Percentiles rank a stretch among this genome's conserved stretches.
These are phyloP conservation scores for Hydra vulgaris DNA, from an alignment of 30 jellyfish, hydroid and myxozoan genomes.

Conservation along the genomic window DNA sequence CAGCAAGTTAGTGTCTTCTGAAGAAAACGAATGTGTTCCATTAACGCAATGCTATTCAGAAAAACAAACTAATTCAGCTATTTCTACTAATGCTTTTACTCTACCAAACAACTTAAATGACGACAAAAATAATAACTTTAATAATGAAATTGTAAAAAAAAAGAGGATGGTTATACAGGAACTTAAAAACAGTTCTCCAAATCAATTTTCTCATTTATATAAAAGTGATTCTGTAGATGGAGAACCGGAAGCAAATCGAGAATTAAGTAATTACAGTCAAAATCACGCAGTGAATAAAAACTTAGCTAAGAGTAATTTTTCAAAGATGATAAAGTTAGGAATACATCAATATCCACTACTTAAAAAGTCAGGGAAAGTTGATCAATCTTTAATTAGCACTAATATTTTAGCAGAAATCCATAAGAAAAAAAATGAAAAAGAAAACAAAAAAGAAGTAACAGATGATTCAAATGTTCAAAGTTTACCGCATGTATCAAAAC, in stretches of 20 bases:
- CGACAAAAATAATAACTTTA: background rate
- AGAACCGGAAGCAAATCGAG: background rate
- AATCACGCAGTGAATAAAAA: background rate
- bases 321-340: background rate
- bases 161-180: background rate
- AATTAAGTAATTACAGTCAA: background rate
- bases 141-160: background rate
- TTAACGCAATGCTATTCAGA: background rate
- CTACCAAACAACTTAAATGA: background rate
- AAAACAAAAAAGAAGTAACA: background rate
- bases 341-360: background rate
- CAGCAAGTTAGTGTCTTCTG: background rate
- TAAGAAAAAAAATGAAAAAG: background rate
- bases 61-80: background rate
- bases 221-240: background rate
- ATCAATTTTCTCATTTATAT: background rate
- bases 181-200: background rate
- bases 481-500: conserved; percentile 16
- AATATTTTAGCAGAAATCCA: background rate
- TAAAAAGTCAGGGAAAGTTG: background rate
- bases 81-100: background rate
- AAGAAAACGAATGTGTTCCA: background rate
- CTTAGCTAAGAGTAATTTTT: too few relatives aligned
- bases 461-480: background rate
- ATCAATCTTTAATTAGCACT: background rate